Base-by-base conservation (phyloP, 64 coral and sea anemone species). In the Actinia tenebrosa region DNA sequence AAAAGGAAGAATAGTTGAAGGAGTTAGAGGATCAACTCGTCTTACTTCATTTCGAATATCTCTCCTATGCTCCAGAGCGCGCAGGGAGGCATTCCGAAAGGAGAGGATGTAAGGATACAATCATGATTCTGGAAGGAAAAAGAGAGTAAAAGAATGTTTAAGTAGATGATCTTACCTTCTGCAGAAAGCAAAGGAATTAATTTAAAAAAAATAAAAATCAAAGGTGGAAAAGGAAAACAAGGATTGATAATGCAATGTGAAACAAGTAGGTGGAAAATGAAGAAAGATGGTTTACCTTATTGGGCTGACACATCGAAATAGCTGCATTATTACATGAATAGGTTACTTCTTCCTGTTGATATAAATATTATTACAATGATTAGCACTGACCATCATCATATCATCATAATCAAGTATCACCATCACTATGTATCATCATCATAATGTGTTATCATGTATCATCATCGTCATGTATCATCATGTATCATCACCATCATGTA, bases 1-100 rank as follows among this genome's bases (percentile, higher is more conserved):
- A 8, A 50, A 50, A 50, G 47, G 47, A 50, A 37, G 1, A 37
- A 37, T 37, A 37, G 47, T 4, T 50, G 7, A 50, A 50, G 47
- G 7, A 50, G 1, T 50, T 50, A 50, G 47, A 50, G 47, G 47
- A 50, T 3, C 47, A 50, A 1, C 2, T 50, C 47, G 7, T 50
- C 47, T 50, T 50, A 98, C 96, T 91, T 92, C 90, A 98, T 98
- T 60, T 94, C 92, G 60, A 92, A 98, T 37, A 85, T 16, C 10
- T 94, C 96, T 60, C 90, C 96, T 47, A 93, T 89, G 14, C 87
- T 68, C 96, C 96, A 98, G 46, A 98, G 88, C 4, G 92, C 92
- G 7, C 88, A 98, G n/a, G 91, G 87, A 53, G 96, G 96, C 5
- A 94, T 83, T 47, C 89, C 96, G 71, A 69, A 98, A 3, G 96